phyloP scores from a whole-genome alignment of 2,113 vertebrate genomes.

The Atrichornis clamosus region DNA sequence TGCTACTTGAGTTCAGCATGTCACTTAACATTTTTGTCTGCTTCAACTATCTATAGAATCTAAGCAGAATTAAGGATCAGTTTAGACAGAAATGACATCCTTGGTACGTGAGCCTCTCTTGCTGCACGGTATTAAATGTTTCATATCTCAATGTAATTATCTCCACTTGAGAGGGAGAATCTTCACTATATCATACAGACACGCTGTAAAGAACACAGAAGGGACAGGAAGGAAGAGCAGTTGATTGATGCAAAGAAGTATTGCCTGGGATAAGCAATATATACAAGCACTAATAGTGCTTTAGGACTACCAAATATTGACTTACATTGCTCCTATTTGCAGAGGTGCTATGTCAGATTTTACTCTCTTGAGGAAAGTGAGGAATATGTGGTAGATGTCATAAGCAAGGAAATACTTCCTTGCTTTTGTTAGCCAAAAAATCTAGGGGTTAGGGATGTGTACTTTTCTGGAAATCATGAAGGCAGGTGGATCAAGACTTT shows the following conservation, averaged over 20 bases:
- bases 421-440: not conserved
- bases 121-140: not conserved
- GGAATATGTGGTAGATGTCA: not conserved
- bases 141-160: not conserved
- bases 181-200: not conserved
- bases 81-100: not conserved
- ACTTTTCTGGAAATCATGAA: not conserved
- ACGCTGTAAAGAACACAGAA: not conserved
- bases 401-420: not conserved
- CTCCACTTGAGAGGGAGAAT: not conserved
- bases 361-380: not conserved
- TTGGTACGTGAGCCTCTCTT: not conserved
- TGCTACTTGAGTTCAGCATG: not conserved
- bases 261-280: not conserved
- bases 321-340: not conserved
- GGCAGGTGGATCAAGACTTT: not conserved
- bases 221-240: not conserved
- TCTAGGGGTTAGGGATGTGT: not conserved
- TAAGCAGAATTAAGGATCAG: not conserved
- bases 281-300: not conserved
- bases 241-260: not conserved
- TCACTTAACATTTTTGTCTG: not conserved
- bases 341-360: not conserved
- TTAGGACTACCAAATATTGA: not conserved
- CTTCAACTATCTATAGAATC: not conserved